Evolutionary conservation across 2,797 vertebrate genomes (phyloP), one percentile per base, ranked within the genome.

Genomic region (Argentina silus): DNA sequence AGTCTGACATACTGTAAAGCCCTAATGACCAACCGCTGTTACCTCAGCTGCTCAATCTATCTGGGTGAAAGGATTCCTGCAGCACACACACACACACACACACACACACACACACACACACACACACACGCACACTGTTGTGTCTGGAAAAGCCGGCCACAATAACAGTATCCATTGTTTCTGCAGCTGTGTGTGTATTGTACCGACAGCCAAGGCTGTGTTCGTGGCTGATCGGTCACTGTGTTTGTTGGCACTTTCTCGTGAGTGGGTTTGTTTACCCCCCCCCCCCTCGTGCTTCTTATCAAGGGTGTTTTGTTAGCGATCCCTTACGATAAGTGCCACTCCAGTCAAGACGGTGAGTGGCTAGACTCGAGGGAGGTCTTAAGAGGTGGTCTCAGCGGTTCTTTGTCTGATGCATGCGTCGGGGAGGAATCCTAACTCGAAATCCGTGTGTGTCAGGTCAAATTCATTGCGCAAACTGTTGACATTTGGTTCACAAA

Each of bases 31-130:
- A 23, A 47, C 44, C 17, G 48, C 15, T 7, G 23, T 23, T 55
- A 60, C 60, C 45, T 45, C 61, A 60, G 61, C 66, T 73, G 70
- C 57, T 51, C 15, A n/a, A 23, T 50, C 27, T 17, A 23, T 69
- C 45, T 55, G 44, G 55, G 17, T 21, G 47, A 36, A 57, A 42
- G 45, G 21, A 62, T 21, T 57, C 19, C 44, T 36, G 14, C 51
- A 50, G 48, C 42, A 19, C 2, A 47, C 2, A 12, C 27, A 23
- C 21, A 12, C 7, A 59, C 19, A 3, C 56, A 5, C 7, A 23
- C 21, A 12, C 7, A 59, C 19, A 3, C 56, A 5, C 7, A 23
- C 21, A 12, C 27, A 36, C 27, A 36, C 27, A 36, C 27, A 36
- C 27, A 36, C 27, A 36, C 27, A 23, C 21, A 12, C 7, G 21